Evolutionary conservation across 1,140 invertebrate species (phyloP), one percentile per base, ranked within the genome.

Genomic region (Cephus cinctus): DNA sequence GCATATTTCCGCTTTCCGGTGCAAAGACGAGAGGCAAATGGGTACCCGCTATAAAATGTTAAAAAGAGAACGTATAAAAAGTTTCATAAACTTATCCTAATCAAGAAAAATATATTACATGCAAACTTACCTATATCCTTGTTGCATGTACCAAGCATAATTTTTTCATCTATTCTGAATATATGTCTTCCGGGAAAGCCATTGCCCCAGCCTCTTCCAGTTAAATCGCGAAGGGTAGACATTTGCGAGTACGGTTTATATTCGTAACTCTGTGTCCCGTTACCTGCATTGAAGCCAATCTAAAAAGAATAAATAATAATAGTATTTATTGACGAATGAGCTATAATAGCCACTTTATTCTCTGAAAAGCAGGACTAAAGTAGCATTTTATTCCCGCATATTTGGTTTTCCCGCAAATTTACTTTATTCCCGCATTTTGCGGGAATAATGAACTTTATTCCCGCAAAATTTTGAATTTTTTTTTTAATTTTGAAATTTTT

Each of bases 281-380:
- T 98, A 44, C 94, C 94, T 41, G 89, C 94, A 67, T 98, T 97
- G 73, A 97, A 98, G 25, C 94, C 94, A 61, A 97, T 85, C 90
- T 92, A 59, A 54, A 74, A 62, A 25, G 40, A 50, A 47, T 4
- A 44, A 54, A 39, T 16, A 53, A 38, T 36, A 15, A 15, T 30
- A 31, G 1, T 36, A n/a, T n/a, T n/a, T n/a, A n/a, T n/a, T n/a
- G n/a, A n/a, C n/a, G n/a, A n/a, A n/a, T n/a, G n/a, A n/a, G n/a
- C n/a, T n/a, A n/a, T n/a, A n/a, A n/a, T n/a, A n/a, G n/a, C n/a
- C n/a, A n/a, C n/a, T n/a, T n/a, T n/a, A n/a, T n/a, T n/a, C n/a
- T n/a, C n/a, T n/a, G n/a, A n/a, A n/a, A n/a, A n/a, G n/a, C n/a
- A n/a, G n/a, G n/a, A n/a, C n/a, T n/a, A n/a, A n/a, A n/a, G n/a